Evolutionary conservation across 2,797 vertebrate genomes (phyloP), one percentile per base, ranked within the genome.

Genomic region (Labroides dimidiatus): DNA sequence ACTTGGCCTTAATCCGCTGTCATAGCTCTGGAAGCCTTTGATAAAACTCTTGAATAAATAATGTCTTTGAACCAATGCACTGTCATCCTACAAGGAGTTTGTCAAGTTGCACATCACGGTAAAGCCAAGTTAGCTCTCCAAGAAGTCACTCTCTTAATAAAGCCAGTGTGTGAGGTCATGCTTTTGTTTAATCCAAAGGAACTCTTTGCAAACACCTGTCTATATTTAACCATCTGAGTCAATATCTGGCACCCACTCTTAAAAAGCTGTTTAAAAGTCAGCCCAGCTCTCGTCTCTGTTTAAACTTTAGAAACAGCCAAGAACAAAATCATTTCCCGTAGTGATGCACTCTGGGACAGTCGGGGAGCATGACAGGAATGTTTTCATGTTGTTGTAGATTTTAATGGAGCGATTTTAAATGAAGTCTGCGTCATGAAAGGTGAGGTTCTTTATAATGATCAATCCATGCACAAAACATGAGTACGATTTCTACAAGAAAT

Each of bases 401-500:
- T 67, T 19, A 42, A 63, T 3, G 27, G 13, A 64, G 54, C 4
- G 21, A 69, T 23, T 14, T 5, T n/a, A 30, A 41, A 3, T 27
- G 27, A 3, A n/a, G n/a, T n/a, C n/a, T n/a, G n/a, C n/a, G n/a
- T n/a, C n/a, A 57, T 80, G 59, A 65, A 24, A 64, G 33, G 48
- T 42, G 6, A 63, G 56, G 13, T 42, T 43, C 27, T 59, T 63
- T 13, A 30, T 53, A 43, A 76, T 53, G 59, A 37, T 64, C 10
- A 47, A 47, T 47, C 47, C n/a, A n/a, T n/a, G n/a, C n/a, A 33
- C 7, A 33, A 9, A 33, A 33, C 44, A 12, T 55, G 52, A 68
- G 69, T 33, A 6, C 8, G 66, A 68, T 69, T 70, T 77, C 43
- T 37, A 56, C 56, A 55, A 63, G 80, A 87, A 82, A 82, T 65